These are phyloP conservation scores for Rhynchomys soricoides DNA, from an alignment of 2,113 vertebrate species.

Conservation along the genomic window DNA sequence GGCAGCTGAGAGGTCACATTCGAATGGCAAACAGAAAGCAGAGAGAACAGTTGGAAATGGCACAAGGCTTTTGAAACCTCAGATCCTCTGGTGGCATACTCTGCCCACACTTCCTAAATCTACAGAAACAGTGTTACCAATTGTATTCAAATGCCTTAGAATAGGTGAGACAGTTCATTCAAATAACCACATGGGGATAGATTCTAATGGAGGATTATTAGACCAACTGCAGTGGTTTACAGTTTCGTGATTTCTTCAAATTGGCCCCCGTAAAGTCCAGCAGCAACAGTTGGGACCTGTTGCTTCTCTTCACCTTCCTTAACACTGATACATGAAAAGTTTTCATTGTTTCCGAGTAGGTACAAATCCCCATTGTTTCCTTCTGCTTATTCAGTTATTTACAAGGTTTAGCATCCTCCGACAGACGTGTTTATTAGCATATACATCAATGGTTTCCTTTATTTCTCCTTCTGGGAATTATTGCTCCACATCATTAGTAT, in stretches of 20 bases:
- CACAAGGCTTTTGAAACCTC: too few relatives aligned
- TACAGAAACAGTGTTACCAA: background rate
- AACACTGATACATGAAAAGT: background rate
- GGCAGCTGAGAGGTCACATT: background rate
- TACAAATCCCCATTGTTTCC: constrained; percentile 19
- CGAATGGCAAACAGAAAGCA: background rate
- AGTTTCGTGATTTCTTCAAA: background rate
- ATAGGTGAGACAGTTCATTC: background rate
- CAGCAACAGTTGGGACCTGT: background rate
- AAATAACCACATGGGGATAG: background rate
- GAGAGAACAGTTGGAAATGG: background rate
- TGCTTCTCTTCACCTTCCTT: background rate
- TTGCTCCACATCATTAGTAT: background rate
- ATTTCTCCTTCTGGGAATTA: constrained; percentile 39
- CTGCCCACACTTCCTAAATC: background rate
- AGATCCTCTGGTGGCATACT: background rate
- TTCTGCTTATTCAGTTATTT: background rate
- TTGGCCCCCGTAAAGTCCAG: background rate
- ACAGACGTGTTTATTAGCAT: background rate
- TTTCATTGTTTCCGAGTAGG: background rate
- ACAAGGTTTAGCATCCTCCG: background rate
- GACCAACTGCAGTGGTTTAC: background rate
- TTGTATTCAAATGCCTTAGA: background rate
- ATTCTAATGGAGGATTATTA: background rate
- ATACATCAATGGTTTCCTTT: background rate